Percentiles rank a stretch among this genome's conserved stretches.
Evolutionary conservation across 2,797 vertebrate species (phyloP).

Genomic region (Leucoraja ocellata): DNA sequence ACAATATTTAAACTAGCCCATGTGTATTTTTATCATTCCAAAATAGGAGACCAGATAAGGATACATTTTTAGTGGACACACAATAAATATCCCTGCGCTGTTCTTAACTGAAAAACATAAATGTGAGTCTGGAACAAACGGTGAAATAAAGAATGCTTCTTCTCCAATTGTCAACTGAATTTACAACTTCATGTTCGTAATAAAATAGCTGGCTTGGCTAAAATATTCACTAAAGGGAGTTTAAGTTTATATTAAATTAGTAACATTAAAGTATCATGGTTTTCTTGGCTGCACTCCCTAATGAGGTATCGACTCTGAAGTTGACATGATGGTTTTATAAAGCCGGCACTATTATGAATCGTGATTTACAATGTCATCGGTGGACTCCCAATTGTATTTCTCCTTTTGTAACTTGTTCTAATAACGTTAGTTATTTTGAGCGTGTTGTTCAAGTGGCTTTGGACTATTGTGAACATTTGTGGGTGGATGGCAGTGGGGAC

Average conservation of each 20-base stretch:
- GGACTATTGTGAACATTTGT: background rate
- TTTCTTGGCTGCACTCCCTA: background rate
- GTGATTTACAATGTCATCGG: background rate
- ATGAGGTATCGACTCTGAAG: background rate
- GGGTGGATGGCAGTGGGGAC: too few species aligned
- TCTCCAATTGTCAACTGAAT: background rate
- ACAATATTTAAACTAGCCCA: background rate
- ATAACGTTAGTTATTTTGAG: slow-evolving; percentile 7
- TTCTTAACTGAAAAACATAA: slow-evolving; percentile 15
- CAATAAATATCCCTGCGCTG: background rate
- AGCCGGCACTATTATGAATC: background rate
- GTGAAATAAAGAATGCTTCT: slow-evolving; percentile 11
- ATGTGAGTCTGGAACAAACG: slow-evolving; percentile 14
- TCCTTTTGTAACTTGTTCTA: background rate
- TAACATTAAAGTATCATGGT: slow-evolving; percentile 28
- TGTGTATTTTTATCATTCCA: slow-evolving; percentile 9
- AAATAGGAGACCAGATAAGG: background rate
- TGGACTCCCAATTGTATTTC: background rate
- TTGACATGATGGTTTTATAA: background rate
- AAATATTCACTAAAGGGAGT: slow-evolving; percentile 23
- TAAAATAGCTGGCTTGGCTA: background rate
- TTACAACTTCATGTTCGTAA: slow-evolving; percentile 4
- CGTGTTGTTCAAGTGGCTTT: background rate
- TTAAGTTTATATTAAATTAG: slow-evolving; percentile 16
- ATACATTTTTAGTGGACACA: background rate